These are phyloP conservation scores for Mantis religiosa DNA, from an alignment of 2,888 invertebrate species.

Conservation along the genomic window DNA sequence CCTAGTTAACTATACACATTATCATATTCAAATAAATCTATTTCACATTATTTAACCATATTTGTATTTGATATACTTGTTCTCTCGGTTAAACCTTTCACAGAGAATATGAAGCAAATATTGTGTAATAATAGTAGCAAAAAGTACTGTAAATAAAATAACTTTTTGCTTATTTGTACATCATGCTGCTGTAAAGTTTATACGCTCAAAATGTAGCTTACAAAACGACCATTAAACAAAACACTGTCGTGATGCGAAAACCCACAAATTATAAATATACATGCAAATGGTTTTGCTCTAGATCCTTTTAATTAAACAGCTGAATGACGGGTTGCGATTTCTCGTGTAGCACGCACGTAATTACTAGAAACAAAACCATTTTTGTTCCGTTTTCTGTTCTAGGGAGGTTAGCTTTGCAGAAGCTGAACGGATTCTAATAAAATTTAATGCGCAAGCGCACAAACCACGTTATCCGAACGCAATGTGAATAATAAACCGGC, in stretches of 20 bases:
- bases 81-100: no score
- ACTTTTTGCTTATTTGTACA: no score
- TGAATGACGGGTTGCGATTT: not conserved
- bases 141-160: no score
- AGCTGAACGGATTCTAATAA: not conserved
- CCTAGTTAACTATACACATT: no score
- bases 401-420: not conserved
- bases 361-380: not conserved
- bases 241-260: not conserved
- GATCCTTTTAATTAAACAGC: not conserved
- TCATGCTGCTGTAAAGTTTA: not conserved
- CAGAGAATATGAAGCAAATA: no score
- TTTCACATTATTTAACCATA: no score
- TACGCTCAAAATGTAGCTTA: not conserved
- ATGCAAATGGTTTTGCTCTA: not conserved
- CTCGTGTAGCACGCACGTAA: not conserved
- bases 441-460: not conserved
- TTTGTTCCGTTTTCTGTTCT: not conserved
- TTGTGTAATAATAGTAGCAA: no score
- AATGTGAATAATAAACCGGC: not conserved
- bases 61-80: no score
- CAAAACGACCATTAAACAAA: not conserved
- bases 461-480: not conserved
- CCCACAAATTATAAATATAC: not conserved
- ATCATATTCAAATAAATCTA: no score